Base-by-base conservation (phyloP, 1,140 invertebrate species). In the Paralvinella palmiformis region DNA sequence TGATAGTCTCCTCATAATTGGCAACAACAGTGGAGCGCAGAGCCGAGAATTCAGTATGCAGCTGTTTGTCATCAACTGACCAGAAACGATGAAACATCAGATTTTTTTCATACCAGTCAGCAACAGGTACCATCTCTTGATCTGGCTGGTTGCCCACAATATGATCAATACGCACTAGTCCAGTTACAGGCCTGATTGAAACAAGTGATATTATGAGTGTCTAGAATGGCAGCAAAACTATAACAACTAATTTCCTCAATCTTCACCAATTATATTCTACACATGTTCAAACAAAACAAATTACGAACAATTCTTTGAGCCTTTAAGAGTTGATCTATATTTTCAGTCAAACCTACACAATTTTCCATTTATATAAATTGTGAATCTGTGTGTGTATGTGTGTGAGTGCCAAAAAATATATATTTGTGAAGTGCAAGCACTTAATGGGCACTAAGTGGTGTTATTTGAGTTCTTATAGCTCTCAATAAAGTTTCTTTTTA, bases 71-170 rank as follows among this genome's bases (percentile, higher is more conserved):
- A 78, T 99, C 96, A 0, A 99, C 93, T 3, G 96, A 98, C 96
- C 96, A 99, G 80, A 98, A 99, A 73, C 96, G 87, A 81, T 99
- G 96, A 76, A 99, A 99, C 79, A 91, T 88, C 41, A 99, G 82
- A 69, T 87, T 89, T 45, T 88, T 87, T 78, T 98, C 94, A 77
- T 99, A 98, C 94, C 94, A 98, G 71, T 91, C 86, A 0, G 89
- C 91, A 0, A 88, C 88, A 58, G 85, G 78, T 76, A 93, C 91
- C 95, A 99, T 98, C 70, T 88, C 78, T 52, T 88, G 79, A 74
- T 98, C 92, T 0, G 94, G 92, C 80, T 98, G 94, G 81, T 99
- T 99, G 6, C 94, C 94, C 27, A 99, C 96, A 50, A 96, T 88
- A 78, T 99, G 96, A 80, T 99, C 96, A 41, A 98, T 88, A 74